Evolutionary conservation across 1,140 invertebrate species (phyloP), one percentile per base, ranked within the genome.

Genomic region (Mercenaria mercenaria): DNA sequence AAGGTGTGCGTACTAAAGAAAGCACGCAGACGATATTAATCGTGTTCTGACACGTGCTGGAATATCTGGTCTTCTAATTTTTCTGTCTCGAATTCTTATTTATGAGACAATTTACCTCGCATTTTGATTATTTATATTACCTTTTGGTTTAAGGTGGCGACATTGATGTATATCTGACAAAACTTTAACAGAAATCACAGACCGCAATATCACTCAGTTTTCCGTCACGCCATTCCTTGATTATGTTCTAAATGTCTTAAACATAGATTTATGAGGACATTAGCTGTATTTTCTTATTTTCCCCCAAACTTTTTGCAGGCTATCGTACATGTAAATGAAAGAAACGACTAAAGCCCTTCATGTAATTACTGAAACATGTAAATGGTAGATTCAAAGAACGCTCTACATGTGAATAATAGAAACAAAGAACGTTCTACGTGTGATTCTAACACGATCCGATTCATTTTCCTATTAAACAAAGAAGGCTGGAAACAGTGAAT

Each of bases 61-160:
- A 37, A 39, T 18, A 13, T 39, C 37, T 41, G 34, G 34, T 41
- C 18, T 41, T 39, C 37, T 41, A 15, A 37, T 39, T 72, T 72
- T 72, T 72, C 67, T 72, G 67, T 72, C 67, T 72, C 34, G 67
- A 39, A 23, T 37, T 39, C 34, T 72, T 39, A 39, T 72, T 72
- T 72, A 72, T 41, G 67, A 41, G 67, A 72, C 67, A 72, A 72
- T 72, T 47, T 47, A 67, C n/a, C 34, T 39, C 18, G 8, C 34
- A 39, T 37, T 39, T 41, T 1, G 67, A n/a, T 72, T 37, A 72
- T 72, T 72, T 72, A 26, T 72, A 41, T 20, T 41, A 39, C 32
- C 67, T 72, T 6, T 6, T 32, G 29, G 26, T 67, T 29, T 4
- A 67, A 67, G 52, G 52, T 56, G 52, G 23, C 13, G n/a, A 67